phyloP scores from a whole-genome alignment of 2,888 invertebrate genomes.

The Eremobia ochroleuca region DNA sequence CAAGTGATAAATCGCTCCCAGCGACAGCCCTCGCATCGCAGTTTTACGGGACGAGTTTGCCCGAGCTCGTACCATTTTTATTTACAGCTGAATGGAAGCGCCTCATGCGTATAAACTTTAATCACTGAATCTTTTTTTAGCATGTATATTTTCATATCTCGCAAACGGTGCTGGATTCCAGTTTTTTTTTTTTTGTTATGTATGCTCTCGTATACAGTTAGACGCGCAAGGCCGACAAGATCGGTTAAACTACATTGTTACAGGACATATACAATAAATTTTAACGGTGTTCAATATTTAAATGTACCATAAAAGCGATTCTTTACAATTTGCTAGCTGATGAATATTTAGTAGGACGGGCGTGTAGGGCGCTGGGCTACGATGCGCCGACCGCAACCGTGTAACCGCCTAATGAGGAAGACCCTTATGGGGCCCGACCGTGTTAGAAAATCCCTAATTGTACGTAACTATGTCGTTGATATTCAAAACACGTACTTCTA shows the following conservation, averaged over 20 bases:
- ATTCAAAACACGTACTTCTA: constrained; percentile 81
- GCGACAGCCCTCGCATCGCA: constrained; percentile 82
- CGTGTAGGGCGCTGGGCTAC: constrained; percentile 70
- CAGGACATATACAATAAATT: constrained; percentile 78
- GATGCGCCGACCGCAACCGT: constrained; percentile 74
- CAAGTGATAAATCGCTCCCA: constrained; percentile 85
- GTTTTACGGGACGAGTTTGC: constrained; percentile 80
- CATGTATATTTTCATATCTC: constrained; percentile 73
- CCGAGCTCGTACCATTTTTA: constrained; percentile 82
- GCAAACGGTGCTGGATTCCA: constrained; percentile 66
- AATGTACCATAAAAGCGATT: constrained; percentile 80
- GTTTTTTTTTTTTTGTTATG: constrained; percentile 65
- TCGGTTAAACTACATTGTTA: constrained; percentile 84
- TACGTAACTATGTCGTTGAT: constrained; percentile 84
- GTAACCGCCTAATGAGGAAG: constrained; percentile 85
- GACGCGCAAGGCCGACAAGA: constrained; percentile 76
- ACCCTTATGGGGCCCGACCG: constrained; percentile 82
- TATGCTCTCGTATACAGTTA: constrained; percentile 72
- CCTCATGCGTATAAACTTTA: constrained; percentile 81
- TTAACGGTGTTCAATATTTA: constrained; percentile 80
- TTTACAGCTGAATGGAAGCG: constrained; percentile 83
- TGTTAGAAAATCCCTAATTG: constrained; percentile 88
- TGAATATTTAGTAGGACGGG: constrained; percentile 86
- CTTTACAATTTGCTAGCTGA: constrained; percentile 82
- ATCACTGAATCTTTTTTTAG: constrained; percentile 80